Evolutionary conservation across 1,140 invertebrate genomes (phyloP), one percentile per base, ranked within the genome.

Genomic region (Pogonomyrmex barbatus): DNA sequence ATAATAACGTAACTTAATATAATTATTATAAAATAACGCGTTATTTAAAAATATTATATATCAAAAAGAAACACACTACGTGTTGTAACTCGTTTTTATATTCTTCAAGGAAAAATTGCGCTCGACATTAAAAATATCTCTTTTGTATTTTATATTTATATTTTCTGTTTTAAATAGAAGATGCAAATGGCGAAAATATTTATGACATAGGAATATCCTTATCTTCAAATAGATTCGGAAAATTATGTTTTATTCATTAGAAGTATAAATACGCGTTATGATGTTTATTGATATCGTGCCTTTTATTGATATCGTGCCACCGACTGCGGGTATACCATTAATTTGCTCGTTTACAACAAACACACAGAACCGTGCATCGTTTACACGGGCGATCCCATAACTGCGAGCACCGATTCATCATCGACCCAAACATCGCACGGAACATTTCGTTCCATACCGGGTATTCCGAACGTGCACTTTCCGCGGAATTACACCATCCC

Each of bases 401-500:
- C 54, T 54, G 68, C 67, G 30, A 73, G 33, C 68, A 60, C 42
- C 79, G 54, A 83, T 83, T 83, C 68, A 83, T 83, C 79, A 83
- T 83, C 79, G 68, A 83, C 56, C 68, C 68, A 50, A 83, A 82
- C 79, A 82, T 71, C 78, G 83, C 60, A 58, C 54, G 62, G 47
- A 81, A 81, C 63, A 47, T 85, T 81, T 81, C 62, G 52, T 17
- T 68, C 30, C 60, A 54, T 47, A 62, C 52, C 50, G 50, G 50
- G 33, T 45, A 90, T 85, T 88, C 67, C 58, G 63, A 50, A 68
- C 88, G 70, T 65, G 85, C 78, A 70, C 52, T 63, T 78, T 60
- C 56, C 81, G 14, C 63, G 60, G 52, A 90, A 88, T 90, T 90
- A 90, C 88, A 83, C 70, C 56, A 73, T 47, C 70, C 75, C 68